Evolutionary conservation across 2,797 vertebrate species (phyloP), one percentile per base, ranked within the genome.

Genomic region (Hozukius guyotensis): DNA sequence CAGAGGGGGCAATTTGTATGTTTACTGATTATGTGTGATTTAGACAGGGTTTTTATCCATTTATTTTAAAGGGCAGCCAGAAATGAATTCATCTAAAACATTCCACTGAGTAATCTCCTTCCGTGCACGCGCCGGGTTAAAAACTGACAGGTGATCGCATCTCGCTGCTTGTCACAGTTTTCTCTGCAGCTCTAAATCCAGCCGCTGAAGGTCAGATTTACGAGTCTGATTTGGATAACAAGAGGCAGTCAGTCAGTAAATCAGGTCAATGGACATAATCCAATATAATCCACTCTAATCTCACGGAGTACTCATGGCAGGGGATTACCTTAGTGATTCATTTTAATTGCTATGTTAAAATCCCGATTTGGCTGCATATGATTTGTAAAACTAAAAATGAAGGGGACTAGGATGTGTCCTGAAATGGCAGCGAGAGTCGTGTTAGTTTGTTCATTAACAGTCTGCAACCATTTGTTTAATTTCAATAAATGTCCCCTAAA

Each of bases 221-320:
- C 61, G 0, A 80, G 62, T 80, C 84, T 75, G 84, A 93, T 90
- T 92, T 88, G 82, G 86, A 91, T 89, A 85, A 92, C 84, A 81
- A 88, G 81, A 85, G 82, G 74, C 81, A 85, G 79, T 90, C 69
- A 73, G 92, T 92, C 90, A 89, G 88, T 92, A 90, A 95, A 94
- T 88, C 94, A 94, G 93, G 93, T 94, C 94, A 93, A 72, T 88
- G 89, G 90, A 81, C 70, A 67, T 93, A 90, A 94, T 93, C 92
- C 89, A 90, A 88, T 85, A 93, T 93, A 94, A 94, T 94, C 92
- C 91, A 81, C 80, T 87, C 84, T 93, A 94, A 94, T 93, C 93
- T 86, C 77, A 78, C 68, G 24, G 69, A 88, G 85, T 81, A 88
- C 72, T 78, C 88, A 84, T 86, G 65, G 72, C 36, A 49, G 82